phyloP scores from a whole-genome alignment of 2,113 vertebrate species.

The Varanus komodoensis region DNA sequence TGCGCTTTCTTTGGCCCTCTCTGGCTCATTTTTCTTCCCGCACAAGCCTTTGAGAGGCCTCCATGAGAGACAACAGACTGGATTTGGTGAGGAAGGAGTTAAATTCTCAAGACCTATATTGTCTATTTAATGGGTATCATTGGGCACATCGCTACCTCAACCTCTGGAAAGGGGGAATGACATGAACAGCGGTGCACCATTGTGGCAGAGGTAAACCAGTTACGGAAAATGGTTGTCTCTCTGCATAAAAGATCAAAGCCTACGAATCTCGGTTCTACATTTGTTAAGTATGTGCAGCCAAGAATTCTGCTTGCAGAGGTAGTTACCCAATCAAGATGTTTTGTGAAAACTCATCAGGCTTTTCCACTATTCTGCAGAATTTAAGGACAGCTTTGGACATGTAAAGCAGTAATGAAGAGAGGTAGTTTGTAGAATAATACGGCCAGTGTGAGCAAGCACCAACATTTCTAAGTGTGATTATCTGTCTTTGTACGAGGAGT shows the following conservation, averaged over 20 bases:
- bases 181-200: too few relatives aligned
- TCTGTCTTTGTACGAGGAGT: too few relatives aligned
- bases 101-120: not conserved
- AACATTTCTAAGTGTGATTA: too few relatives aligned
- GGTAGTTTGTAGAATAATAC: too few relatives aligned
- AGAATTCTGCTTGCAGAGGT: not conserved
- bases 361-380: too few relatives aligned
- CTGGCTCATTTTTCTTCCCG: not conserved
- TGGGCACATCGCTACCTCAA: not conserved
- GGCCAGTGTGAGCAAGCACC: too few relatives aligned
- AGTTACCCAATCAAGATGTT: not conserved
- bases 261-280: not conserved
- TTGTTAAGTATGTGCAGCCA: not conserved
- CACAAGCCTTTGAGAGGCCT: not conserved
- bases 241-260: not conserved
- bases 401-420: too few relatives aligned
- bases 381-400: too few relatives aligned
- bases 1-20: not conserved
- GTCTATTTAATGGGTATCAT: too few relatives aligned
- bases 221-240: not conserved
- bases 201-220: too few relatives aligned
- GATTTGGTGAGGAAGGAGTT: not conserved
- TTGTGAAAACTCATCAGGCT: too few relatives aligned
- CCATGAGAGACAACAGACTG: not conserved
- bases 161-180: not conserved